phyloP scores from a whole-genome alignment of 2,113 vertebrate genomes.

The Epinephelus cyanopodus region DNA sequence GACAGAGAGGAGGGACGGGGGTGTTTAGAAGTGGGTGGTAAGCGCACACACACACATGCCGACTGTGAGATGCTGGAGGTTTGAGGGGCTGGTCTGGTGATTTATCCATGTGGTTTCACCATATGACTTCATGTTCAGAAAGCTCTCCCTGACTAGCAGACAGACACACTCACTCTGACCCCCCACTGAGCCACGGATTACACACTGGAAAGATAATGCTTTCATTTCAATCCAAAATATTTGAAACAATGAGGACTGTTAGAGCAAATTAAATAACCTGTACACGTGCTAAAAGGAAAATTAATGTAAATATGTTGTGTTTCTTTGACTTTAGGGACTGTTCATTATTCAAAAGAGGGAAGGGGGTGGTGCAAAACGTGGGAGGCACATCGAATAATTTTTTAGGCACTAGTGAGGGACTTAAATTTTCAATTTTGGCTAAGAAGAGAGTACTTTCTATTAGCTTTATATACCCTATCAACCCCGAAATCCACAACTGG shows the following conservation, averaged over 20 bases:
- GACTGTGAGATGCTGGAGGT: constrained; percentile 29
- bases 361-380: no score
- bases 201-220: background rate
- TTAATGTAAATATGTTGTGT: background rate
- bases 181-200: constrained; percentile 17
- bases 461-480: no score
- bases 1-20: constrained; percentile 20
- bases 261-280: background rate
- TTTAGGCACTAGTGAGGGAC: no score
- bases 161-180: constrained; percentile 46
- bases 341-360: no score
- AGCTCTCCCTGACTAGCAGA: constrained; percentile 48
- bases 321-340: background rate
- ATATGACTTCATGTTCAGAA: constrained; percentile 61
- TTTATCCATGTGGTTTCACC: constrained; percentile 68
- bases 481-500: no score
- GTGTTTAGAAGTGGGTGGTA: constrained; percentile 55
- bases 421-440: no score
- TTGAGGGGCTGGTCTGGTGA: constrained; percentile 58
- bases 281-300: background rate
- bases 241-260: background rate
- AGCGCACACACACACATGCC: constrained; percentile 3
- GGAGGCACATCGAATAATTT: no score
- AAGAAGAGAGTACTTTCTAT: no score
- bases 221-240: constrained; percentile 16